Conservation (phyloP, 2,113 vertebrate species). For the Rynchops niger region DNA sequence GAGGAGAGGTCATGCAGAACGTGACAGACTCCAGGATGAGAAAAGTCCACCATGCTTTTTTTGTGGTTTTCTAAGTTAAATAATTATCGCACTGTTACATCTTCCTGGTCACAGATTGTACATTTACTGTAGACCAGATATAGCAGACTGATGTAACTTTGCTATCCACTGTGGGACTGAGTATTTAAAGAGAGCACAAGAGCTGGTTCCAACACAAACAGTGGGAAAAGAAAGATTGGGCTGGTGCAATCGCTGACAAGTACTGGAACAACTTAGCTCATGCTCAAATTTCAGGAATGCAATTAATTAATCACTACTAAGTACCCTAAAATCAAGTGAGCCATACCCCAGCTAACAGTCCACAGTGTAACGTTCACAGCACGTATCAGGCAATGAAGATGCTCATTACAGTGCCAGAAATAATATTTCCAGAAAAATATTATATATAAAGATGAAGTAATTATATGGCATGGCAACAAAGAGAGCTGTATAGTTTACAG, state of each 20-base stretch:
- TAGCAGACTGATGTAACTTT: neutral
- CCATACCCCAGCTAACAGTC: conserved; percentile 47
- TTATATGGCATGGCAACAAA: conserved; percentile 43
- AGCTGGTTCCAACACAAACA: conserved; percentile 43
- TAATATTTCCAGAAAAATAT: conserved; percentile 50
- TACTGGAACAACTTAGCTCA: conserved; percentile 70
- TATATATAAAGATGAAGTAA: conserved; percentile 53
- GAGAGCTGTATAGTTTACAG: conserved; percentile 24
- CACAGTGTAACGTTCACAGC: conserved; percentile 23
- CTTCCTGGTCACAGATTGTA: neutral
- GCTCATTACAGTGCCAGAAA: conserved; percentile 52
- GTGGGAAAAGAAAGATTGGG: neutral
- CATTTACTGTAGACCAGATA: neutral
- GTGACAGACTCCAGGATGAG: neutral
- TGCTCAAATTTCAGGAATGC: conserved; percentile 41
- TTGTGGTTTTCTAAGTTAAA: neutral
- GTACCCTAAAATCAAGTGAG: conserved; percentile 47
- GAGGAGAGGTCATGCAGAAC: neutral
- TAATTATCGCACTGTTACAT: neutral
- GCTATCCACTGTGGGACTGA: neutral
- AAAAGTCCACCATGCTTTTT: neutral
- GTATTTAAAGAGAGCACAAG: neutral
- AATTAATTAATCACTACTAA: conserved; percentile 65
- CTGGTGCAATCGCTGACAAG: conserved; percentile 28
- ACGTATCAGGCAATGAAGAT: conserved; percentile 42